Conservation (phyloP, 2,113 vertebrate genomes). For the Eudorcas thomsonii region DNA sequence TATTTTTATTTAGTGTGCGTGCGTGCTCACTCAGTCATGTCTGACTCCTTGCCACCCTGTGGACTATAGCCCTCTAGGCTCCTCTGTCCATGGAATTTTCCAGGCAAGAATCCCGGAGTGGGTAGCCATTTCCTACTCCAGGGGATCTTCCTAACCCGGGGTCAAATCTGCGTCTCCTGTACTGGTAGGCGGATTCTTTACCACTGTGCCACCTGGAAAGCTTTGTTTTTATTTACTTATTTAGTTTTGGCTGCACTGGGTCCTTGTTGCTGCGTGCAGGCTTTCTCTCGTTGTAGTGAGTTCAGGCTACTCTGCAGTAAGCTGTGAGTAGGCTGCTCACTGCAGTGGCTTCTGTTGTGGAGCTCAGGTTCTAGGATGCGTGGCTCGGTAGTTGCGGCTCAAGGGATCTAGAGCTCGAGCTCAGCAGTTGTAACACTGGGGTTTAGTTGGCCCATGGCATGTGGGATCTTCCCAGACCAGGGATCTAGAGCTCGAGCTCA, state of each 20-base stretch:
- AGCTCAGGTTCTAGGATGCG: not conserved
- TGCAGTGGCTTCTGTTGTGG: not conserved
- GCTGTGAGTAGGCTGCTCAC: not conserved
- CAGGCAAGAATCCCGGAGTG: not conserved
- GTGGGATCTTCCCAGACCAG: not conserved
- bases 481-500: not conserved
- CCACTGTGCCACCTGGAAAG: not conserved
- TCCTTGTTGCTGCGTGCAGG: not conserved
- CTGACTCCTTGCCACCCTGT: not conserved
- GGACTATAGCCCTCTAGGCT: not conserved
- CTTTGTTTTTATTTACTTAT: not conserved
- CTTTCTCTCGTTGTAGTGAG: not conserved
- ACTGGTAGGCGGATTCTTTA: not conserved
- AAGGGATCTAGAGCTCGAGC: not conserved
- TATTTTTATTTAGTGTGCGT: not conserved
- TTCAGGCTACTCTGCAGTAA: not conserved
- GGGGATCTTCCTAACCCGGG: not conserved
- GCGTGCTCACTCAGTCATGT: not conserved
- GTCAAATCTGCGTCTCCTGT: not conserved
- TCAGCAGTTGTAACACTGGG: not conserved
- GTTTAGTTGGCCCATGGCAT: not conserved
- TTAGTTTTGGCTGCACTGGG: not conserved
- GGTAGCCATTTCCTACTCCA: not conserved
- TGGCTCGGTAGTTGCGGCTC: not conserved
- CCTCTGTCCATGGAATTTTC: not conserved